Base-by-base conservation (phyloP, 2,113 vertebrate genomes). In the Cheirogaleus medius region DNA sequence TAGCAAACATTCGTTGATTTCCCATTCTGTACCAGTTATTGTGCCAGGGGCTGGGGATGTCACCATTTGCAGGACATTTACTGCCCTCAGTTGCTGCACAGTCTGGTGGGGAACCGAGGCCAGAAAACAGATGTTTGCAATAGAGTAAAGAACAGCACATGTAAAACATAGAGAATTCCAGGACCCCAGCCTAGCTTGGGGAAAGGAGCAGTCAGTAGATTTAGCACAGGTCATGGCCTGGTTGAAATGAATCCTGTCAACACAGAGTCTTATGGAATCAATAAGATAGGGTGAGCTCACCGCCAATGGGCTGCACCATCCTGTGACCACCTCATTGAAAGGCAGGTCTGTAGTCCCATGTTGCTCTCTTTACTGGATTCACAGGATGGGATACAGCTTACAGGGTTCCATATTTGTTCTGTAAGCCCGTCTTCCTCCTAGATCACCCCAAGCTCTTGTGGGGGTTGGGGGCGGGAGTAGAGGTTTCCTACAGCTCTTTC, bases 301-400 rank as follows among this genome's bases (percentile, higher is more conserved):
- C 12, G 1, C 7, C 8, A 3, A 27, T 0, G 15, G 58, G 6
- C 42, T 12, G 20, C 0, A 1, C 21, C 73, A 29, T 14, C 37
- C 71, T 80, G 32, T 20, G 44, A 54, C 15, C 6, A 0, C 9
- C 15, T 12, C 58, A 2, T 25, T 5, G 23, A n/a, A 37, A 42
- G 0, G 87, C 87, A 44, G 37, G 34, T 29, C 74, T 66, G 5
- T 1, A 20, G 73, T 27, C 18, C 54, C 1, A 0, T 4, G 2
- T 1, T n/a, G 29, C 27, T 64, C 44, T 60, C 37, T 54, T 15
- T 23, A 47, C 58, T 60, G 9, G 54, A 44, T 47, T 81, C 37
- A 8, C 5, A 85, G 54, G 74, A n/a, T 54, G 6, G 10, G 20
- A 56, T 44, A 52, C 37, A 21, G 54, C 37, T 64, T 56, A 42